Evolutionary conservation across 1,140 invertebrate genomes (phyloP).

Genomic region (Saccostrea cuccullata): DNA sequence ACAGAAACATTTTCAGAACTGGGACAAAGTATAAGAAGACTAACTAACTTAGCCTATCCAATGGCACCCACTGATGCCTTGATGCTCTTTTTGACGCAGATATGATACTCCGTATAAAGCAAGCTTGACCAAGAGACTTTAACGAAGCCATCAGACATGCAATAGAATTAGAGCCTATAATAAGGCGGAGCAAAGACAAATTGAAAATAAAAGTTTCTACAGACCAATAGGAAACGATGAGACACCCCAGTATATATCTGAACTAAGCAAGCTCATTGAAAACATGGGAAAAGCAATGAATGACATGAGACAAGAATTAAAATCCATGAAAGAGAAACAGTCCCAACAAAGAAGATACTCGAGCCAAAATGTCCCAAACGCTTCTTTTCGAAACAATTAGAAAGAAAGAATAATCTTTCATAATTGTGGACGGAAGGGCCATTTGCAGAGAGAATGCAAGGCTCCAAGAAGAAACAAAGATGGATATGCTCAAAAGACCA

Average conservation of each 20-base stretch:
- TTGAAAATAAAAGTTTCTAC: too few relatives aligned
- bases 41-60: neutral
- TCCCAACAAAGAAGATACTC: neutral
- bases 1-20: too few relatives aligned
- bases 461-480: too few relatives aligned
- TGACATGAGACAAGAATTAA: too few relatives aligned
- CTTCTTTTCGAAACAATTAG: neutral
- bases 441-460: neutral
- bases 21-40: slow-evolving; percentile 1
- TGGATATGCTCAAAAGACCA: neutral
- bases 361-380: neutral
- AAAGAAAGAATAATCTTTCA: neutral
- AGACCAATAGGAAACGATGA: too few relatives aligned
- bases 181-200: neutral
- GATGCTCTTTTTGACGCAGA: neutral
- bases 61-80: neutral
- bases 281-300: too few relatives aligned
- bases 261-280: too few relatives aligned
- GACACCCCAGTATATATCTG: too few relatives aligned
- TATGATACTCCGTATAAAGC: neutral
- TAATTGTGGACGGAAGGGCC: too few relatives aligned
- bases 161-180: neutral
- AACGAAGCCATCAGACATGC: neutral
- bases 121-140: neutral
- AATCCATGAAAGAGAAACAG: neutral